Evolutionary conservation across 2,888 invertebrate species (phyloP), one percentile per base, ranked within the genome.

Genomic region (Oscheius sp.): DNA sequence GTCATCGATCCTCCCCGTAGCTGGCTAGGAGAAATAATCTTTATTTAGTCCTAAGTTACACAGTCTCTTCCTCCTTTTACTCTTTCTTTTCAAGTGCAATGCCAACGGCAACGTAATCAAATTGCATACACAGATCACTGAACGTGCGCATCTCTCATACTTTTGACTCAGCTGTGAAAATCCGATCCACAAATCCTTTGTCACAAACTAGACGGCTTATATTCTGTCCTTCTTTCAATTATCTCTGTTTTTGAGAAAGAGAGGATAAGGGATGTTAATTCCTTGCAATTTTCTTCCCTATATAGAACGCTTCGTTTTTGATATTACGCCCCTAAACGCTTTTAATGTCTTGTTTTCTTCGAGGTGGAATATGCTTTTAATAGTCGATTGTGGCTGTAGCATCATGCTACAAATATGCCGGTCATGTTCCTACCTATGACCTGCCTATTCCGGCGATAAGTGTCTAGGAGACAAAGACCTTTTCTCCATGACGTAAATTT

Each of bases 1-100:
- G 53, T 27, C 66, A 66, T 66, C 66, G 66, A 66, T 66, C 49
- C 66, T 66, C 66, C 66, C 66, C 46, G 53, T 66, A 13, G 41
- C n/a, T 52, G 66, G 52, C 43, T 3, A 23, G 16, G 49, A 49
- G 52, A 29, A 63, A 49, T 16, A 18, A 52, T 66, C 49, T 49
- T 66, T 49, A 66, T 45, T 46, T 43, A 63, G 63, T 63, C 21
- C 27, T 58, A 12, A 58, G 35, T 9, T 3, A 35, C 35, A 58
- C 29, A 58, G 58, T 23, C 29, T 58, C 29, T 29, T 58, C 25
- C 13, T 55, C 27, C 27, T n/a, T 12, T 29, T 2, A 12, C 49
- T 13, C 13, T 49, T 9, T 35, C 35, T 35, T 35, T 35, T 35
- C 35, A 35, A 35, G 35, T 49, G 49, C 49, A 49, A 49, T 49